These are phyloP conservation scores for Trichomalopsis sarcophagae DNA, from an alignment of 1,140 invertebrate species.

Conservation along the genomic window DNA sequence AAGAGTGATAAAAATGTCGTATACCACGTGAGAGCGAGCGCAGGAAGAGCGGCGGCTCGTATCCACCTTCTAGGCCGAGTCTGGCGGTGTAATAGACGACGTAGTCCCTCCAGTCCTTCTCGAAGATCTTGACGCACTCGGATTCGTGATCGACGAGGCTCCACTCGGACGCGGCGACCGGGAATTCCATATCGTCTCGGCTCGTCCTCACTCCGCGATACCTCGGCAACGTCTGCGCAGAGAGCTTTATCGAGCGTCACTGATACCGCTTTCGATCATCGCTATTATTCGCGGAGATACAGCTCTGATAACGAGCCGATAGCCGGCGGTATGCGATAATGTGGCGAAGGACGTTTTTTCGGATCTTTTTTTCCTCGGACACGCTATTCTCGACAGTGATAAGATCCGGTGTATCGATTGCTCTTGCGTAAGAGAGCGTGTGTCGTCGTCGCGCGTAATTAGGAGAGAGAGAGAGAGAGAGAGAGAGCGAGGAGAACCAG, in stretches of 20 bases:
- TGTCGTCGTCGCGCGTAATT: too few species aligned
- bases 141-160: conserved; percentile 64
- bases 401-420: too few species aligned
- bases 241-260: neutral
- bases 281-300: neutral
- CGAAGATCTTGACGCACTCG: conserved; percentile 68
- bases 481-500: too few species aligned
- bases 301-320: neutral
- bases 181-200: conserved; percentile 42
- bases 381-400: too few species aligned
- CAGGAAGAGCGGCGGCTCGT: conserved; percentile 3
- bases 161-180: conserved; percentile 49
- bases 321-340: too few species aligned
- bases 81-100: conserved; percentile 70
- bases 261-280: neutral
- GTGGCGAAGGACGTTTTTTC: too few species aligned
- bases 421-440: too few species aligned
- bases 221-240: too few species aligned
- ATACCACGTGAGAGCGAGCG: conserved; percentile 32
- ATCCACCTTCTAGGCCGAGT: neutral
- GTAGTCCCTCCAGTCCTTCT: conserved; percentile 68
- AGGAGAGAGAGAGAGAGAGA: too few species aligned
- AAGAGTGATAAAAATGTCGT: neutral
- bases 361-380: too few species aligned
- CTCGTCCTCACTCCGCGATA: neutral